These are phyloP conservation scores for Dryas iulia DNA, from an alignment of 1,140 invertebrate species.

Conservation along the genomic window DNA sequence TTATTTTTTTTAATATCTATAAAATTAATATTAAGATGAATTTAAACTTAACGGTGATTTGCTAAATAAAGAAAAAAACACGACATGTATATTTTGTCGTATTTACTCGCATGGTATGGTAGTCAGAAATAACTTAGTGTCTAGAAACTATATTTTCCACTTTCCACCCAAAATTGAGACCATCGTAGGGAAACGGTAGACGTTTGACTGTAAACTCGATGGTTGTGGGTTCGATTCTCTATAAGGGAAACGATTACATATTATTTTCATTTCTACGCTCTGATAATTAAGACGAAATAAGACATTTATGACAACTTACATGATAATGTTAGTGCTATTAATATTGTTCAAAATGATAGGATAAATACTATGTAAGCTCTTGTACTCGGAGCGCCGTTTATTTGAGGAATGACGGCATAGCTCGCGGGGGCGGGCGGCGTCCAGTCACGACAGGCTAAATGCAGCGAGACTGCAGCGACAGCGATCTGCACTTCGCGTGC, in stretches of 20 bases:
- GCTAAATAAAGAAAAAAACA: neutral
- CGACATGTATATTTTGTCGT: too few relatives aligned
- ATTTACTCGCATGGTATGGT: too few relatives aligned
- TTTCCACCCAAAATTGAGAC: too few relatives aligned
- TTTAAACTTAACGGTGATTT: neutral
- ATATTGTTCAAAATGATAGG: neutral
- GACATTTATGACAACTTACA: too few relatives aligned
- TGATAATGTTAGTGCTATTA: neutral
- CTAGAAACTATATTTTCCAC: too few relatives aligned
- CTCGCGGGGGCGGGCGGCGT: constrained; percentile 40
- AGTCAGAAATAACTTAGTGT: too few relatives aligned
- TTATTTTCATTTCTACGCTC: too few relatives aligned
- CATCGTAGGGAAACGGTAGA: too few relatives aligned
- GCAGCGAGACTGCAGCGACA: constrained; percentile 63
- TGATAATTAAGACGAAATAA: too few relatives aligned
- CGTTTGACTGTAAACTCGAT: too few relatives aligned
- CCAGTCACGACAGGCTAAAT: constrained; percentile 55
- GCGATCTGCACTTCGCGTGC: constrained; percentile 64
- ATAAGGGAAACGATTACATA: too few relatives aligned
- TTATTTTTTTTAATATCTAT: neutral
- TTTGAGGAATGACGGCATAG: constrained; percentile 54
- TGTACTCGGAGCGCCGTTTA: constrained; percentile 35
- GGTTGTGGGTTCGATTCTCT: too few relatives aligned
- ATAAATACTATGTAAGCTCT: neutral
- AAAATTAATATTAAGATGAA: neutral